These are phyloP conservation scores for Triplophysa siluroides DNA, from an alignment of 2,113 vertebrate genomes.

Conservation along the genomic window DNA sequence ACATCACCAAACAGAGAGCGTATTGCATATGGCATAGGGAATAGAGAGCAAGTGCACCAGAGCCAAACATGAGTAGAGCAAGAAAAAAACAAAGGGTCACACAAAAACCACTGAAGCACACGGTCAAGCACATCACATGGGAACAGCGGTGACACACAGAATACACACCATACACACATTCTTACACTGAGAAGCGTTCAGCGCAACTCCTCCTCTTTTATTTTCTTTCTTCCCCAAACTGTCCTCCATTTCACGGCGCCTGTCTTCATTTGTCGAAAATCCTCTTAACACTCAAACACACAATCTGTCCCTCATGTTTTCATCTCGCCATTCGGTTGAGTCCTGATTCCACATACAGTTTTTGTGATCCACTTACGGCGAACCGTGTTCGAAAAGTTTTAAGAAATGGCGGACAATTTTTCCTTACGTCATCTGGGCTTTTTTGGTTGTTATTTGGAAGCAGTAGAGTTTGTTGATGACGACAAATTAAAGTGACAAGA, in stretches of 20 bases:
- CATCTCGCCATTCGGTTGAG: conserved; percentile 37
- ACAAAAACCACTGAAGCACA: conserved; percentile 46
- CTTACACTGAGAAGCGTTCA: conserved; percentile 76
- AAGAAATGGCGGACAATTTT: conserved; percentile 21
- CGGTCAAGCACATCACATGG: conserved; percentile 55
- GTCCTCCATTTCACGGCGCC: conserved; percentile 66
- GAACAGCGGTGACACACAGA: conserved; percentile 53
- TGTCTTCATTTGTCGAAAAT: conserved; percentile 67
- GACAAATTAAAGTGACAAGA: conserved; percentile 16
- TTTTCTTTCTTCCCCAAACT: conserved; percentile 69
- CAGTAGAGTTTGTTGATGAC: conserved; percentile 41
- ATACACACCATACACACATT: conserved; percentile 59
- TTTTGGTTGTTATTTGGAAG: conserved; percentile 49
- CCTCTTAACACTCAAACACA: conserved; percentile 64
- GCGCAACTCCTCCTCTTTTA: conserved; percentile 62
- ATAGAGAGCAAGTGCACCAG: conserved; percentile 52
- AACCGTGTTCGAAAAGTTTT: conserved; percentile 39
- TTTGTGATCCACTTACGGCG: conserved; percentile 53
- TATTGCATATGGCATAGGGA: conserved; percentile 46
- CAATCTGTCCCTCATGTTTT: conserved; percentile 57
- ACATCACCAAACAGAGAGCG: conserved; percentile 1
- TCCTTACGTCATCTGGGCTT: conserved; percentile 34
- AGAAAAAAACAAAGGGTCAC: conserved; percentile 37
- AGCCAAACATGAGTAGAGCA: conserved; percentile 41
- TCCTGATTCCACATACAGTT: conserved; percentile 46